Percentiles rank a stretch among this genome's conserved stretches.
Evolutionary conservation across 2,113 vertebrate genomes (phyloP).

Genomic region (Romanogobio albipinnatus): DNA sequence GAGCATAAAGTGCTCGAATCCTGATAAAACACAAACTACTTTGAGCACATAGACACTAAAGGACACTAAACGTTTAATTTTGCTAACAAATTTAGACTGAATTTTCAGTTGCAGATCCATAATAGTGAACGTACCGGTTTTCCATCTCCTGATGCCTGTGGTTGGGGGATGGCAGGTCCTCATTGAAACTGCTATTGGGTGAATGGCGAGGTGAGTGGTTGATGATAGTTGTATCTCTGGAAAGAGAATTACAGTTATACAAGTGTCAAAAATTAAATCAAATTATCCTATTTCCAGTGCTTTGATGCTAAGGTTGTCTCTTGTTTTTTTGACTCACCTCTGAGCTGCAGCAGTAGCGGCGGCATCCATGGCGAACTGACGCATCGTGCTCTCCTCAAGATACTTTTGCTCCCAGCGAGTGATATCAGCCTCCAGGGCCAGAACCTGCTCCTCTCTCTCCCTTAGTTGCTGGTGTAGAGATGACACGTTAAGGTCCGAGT

Average conservation of each 20-base stretch:
- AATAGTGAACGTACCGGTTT: slow-evolving; percentile 80
- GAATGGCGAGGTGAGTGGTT: slow-evolving; percentile 91
- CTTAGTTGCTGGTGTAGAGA: slow-evolving; percentile 85
- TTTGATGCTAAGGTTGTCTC: not conserved
- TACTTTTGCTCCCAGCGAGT: slow-evolving; percentile 99
- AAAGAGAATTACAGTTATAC: slow-evolving; percentile 40
- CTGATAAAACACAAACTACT: slow-evolving; percentile 61
- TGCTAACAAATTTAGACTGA: not conserved
- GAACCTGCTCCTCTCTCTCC: slow-evolving; percentile 90
- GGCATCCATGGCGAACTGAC: slow-evolving; percentile 96
- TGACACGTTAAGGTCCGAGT: slow-evolving; percentile 73
- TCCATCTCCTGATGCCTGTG: slow-evolving; percentile 96
- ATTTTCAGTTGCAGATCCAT: not conserved
- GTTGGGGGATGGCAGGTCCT: slow-evolving; percentile 82
- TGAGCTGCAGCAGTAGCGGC: slow-evolving; percentile 93
- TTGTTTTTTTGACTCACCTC: slow-evolving; percentile 63
- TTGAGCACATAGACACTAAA: slow-evolving; percentile 19
- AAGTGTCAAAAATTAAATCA: not conserved
- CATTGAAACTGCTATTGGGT: slow-evolving; percentile 92
- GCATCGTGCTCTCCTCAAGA: slow-evolving; percentile 96
- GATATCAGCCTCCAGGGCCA: slow-evolving; percentile 96
- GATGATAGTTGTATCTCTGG: slow-evolving; percentile 95
- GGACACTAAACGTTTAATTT: not conserved
- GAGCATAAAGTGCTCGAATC: slow-evolving; percentile 89
- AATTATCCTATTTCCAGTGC: not conserved